Evolutionary conservation across 2,888 invertebrate genomes (phyloP), one percentile per base, ranked within the genome.

Genomic region (Chironomus tentans): DNA sequence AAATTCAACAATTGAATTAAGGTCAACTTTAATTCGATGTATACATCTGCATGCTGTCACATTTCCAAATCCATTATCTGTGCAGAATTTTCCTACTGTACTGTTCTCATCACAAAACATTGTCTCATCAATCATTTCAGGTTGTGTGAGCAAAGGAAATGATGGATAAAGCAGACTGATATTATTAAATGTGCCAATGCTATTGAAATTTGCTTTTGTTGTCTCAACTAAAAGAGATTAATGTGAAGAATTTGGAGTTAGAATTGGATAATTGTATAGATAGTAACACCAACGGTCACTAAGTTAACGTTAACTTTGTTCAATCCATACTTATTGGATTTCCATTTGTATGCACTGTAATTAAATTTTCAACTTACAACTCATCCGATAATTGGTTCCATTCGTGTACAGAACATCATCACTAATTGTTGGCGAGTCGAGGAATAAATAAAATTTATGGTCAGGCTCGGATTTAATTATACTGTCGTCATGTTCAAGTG

Each of bases 161-260:
- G 91, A 87, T 0, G 94, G 94, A 80, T 90, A 91, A 47, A 88
- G 88, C 82, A 93, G 90, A 6, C 92, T 90, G 21, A 91, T 87
- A 74, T 92, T 91, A 82, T 93, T 92, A 18, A 87, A 87, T 78
- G 87, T 88, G 68, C 86, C 88, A 6, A 81, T 79, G n/a, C 81
- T 76, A 0, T 79, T 81, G n/a, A 78, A 5, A 76, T 81, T 80
- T 0, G 68, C 68, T n/a, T 76, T 69, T 0, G 79, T 71, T 77
- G 81, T 74, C 46, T 65, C 65, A 13, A 74, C 81, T 81, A 62
- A 4, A 72, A 76, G 13, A 47, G 46, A 61, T n/a, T 68, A 56
- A 61, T 62, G 47, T 18, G 15, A 13, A 74, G 46, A 18, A n/a
- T n/a, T 46, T 28, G 62, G 48, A 50, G 18, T 22, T 21, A 15